These are phyloP conservation scores for Propithecus deckenii DNA, from an alignment of 2,797 vertebrate genomes.

Conservation along the genomic window DNA sequence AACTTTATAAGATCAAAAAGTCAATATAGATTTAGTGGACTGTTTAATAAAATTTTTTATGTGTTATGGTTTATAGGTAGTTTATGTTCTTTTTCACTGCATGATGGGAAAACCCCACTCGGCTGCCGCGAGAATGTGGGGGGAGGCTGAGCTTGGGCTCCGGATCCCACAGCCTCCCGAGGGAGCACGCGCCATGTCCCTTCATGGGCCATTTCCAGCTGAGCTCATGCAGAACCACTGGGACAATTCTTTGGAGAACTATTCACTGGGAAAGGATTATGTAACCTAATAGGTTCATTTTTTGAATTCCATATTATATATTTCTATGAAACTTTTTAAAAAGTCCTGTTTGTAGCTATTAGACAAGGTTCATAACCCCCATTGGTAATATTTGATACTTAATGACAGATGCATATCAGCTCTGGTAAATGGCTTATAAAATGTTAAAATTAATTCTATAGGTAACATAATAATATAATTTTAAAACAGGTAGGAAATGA, in stretches of 20 bases:
- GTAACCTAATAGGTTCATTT: neutral
- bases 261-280: neutral
- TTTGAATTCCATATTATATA: neutral
- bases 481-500: conserved; percentile 28
- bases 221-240: neutral
- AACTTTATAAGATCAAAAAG: neutral
- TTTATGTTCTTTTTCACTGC: neutral
- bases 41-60: conserved; percentile 30
- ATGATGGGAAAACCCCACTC: neutral
- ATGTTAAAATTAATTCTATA: conserved; percentile 7
- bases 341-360: neutral
- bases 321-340: conserved; percentile 28
- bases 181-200: accelerated
- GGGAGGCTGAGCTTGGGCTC: neutral
- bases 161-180: neutral
- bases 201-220: neutral
- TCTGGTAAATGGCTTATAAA: conserved; percentile 22
- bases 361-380: conserved; percentile 31
- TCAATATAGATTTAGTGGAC: neutral
- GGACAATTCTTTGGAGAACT: neutral
- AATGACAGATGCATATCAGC: conserved; percentile 3
- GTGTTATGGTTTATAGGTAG: neutral
- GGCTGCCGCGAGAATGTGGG: neutral
- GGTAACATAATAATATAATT: neutral
- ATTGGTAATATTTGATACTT: neutral